A percentile compares a stretch with the other conserved stretches of the same genome.
These are phyloP conservation scores for Lordiphosa clarofinis DNA, from an alignment of 1,140 invertebrate genomes.

Conservation along the genomic window DNA sequence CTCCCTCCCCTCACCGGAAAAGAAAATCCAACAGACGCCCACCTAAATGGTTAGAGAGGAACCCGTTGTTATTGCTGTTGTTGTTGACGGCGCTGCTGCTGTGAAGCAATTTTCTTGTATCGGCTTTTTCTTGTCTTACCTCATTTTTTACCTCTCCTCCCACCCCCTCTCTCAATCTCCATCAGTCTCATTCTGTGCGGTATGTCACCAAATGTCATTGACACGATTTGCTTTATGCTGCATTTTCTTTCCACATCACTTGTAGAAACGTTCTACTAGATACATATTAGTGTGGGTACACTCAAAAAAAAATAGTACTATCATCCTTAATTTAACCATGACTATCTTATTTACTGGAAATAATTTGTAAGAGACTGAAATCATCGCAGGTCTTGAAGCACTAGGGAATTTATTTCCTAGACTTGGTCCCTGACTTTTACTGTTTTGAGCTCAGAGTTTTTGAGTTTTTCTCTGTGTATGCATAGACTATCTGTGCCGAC, in stretches of 20 bases:
- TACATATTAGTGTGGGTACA: conserved; percentile 4
- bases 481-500: conserved; percentile 42
- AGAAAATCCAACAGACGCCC: conserved; percentile 32
- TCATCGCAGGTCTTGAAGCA: no score
- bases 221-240: conserved; percentile 74
- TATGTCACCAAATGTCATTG: conserved; percentile 75
- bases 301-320: neutral
- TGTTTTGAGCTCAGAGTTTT: no score
- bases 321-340: no score
- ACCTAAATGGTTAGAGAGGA: conserved; percentile 33
- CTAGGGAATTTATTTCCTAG: no score
- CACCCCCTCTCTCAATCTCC: conserved; percentile 16
- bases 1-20: conserved; percentile 2
- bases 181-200: conserved; percentile 23
- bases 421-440: no score
- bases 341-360: no score
- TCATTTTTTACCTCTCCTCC: conserved; percentile 20
- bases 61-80: conserved; percentile 13
- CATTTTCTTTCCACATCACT: conserved; percentile 26
- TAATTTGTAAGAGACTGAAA: no score
- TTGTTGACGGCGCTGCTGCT: neutral
- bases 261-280: conserved; percentile 8
- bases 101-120: conserved; percentile 54
- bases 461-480: conserved; percentile 16
- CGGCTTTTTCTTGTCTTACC: conserved; percentile 22